phyloP scores from a whole-genome alignment of 1,140 invertebrate species.

The Neuroterus valhalla region DNA sequence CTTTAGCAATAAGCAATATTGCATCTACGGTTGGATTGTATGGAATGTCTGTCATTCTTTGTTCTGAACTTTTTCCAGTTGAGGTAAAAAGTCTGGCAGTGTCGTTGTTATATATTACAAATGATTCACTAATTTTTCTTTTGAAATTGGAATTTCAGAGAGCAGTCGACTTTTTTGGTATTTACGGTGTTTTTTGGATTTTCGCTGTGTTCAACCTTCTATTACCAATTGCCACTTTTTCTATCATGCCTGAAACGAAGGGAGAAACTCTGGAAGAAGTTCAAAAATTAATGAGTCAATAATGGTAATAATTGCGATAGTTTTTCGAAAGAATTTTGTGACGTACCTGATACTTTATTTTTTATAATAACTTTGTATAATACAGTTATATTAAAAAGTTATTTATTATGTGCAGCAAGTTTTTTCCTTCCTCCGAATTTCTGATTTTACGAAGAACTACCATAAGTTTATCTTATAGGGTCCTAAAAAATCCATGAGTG shows the following conservation, averaged over 20 bases:
- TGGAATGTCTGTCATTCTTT: conserved; percentile 66
- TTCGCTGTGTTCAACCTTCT: conserved; percentile 79
- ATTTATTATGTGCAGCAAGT: too few species aligned
- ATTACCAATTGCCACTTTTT: conserved; percentile 73
- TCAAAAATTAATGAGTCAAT: neutral
- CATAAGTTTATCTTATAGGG: too few species aligned
- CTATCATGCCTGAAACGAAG: conserved; percentile 11
- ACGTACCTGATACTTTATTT: too few species aligned
- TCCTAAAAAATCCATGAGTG: too few species aligned
- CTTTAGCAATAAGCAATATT: conserved; percentile 61
- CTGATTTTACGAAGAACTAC: too few species aligned
- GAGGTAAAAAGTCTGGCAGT: conserved; percentile 67
- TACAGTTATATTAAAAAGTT: too few species aligned
- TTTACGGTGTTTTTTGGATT: conserved; percentile 81
- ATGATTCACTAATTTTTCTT: conserved; percentile 77
- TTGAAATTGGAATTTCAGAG: conserved; percentile 77
- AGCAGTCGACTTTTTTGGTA: conserved; percentile 76
- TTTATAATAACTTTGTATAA: too few species aligned
- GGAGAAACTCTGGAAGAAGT: conserved; percentile 5
- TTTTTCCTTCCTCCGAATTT: too few species aligned
- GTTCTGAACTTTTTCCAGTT: conserved; percentile 2
- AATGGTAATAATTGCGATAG: too few species aligned
- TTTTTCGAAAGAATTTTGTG: too few species aligned
- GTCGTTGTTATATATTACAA: conserved; percentile 62
- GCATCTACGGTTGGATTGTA: conserved; percentile 71